These are phyloP conservation scores for Coptodon rendalli DNA, from an alignment of 2,113 vertebrate species.

Conservation along the genomic window DNA sequence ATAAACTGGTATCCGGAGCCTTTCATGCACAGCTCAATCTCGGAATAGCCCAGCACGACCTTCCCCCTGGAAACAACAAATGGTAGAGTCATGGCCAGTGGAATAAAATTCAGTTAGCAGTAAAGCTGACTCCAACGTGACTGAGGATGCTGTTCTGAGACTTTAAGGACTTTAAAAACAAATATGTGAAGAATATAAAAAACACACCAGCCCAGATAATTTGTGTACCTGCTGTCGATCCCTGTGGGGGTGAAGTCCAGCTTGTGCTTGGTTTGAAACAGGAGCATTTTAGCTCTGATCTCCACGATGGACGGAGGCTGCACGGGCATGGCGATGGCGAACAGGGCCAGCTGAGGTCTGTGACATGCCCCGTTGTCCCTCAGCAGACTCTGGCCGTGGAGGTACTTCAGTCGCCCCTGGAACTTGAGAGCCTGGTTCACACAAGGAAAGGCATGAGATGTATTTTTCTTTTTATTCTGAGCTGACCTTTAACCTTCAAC, in stretches of 20 bases:
- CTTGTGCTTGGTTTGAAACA: constrained; percentile 78
- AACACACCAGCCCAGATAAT: not conserved
- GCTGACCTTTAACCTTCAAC: not conserved
- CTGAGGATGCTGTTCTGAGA: not conserved
- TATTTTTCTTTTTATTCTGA: not conserved
- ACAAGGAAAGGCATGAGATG: not conserved
- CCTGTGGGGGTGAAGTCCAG: constrained; percentile 74
- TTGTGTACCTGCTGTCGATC: constrained; percentile 66
- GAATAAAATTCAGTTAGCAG: not conserved
- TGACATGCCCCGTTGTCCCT: constrained; percentile 24
- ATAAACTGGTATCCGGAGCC: constrained; percentile 80
- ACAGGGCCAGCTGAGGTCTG: constrained; percentile 66
- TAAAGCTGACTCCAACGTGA: not conserved
- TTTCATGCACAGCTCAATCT: constrained; percentile 68
- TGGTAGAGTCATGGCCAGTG: not conserved
- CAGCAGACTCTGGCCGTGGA: constrained; percentile 58
- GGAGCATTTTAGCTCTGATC: constrained; percentile 67
- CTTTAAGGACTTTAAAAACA: not conserved
- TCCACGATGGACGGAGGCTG: constrained; percentile 71
- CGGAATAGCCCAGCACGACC: constrained; percentile 74
- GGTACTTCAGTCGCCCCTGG: constrained; percentile 72
- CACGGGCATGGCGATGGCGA: constrained; percentile 63
- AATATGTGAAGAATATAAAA: not conserved
- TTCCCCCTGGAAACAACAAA: constrained; percentile 52
- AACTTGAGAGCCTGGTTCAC: constrained; percentile 69